Evolutionary conservation across 2,113 vertebrate genomes (phyloP), one percentile per base, ranked within the genome.

Genomic region (Sceloporus undulatus): DNA sequence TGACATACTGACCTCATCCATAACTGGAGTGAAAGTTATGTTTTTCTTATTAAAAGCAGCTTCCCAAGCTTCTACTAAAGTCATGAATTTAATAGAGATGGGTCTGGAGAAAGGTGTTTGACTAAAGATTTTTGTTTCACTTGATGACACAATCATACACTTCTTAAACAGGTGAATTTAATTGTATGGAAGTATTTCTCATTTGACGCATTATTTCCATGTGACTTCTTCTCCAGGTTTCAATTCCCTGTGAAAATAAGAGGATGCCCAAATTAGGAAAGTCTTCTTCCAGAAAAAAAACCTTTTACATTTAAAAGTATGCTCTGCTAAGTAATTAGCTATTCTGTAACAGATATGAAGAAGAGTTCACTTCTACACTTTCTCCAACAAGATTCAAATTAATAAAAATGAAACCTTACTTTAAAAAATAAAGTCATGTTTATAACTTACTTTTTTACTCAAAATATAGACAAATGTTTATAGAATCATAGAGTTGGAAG

Each of bases 191-290:
- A 90, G 42, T 18, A 86, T 91, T 84, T 83, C 81, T 68, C 59
- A 71, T 84, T 88, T 94, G 62, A 23, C 19, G 90, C 76, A 96
- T 97, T 97, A 99, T 94, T 96, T 98, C 99, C 98, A 99, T n/a
- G 98, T 98, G 59, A 93, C 94, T 93, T 98, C 97, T 96, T 99
- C 98, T 71, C 95, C 97, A 84, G 98, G 97, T 91, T 97, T 99
- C 95, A 99, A 91, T 85, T 98, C 98, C 93, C 99, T 99, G 91
- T 54, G 38, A 16, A 91, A 59, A 85, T 89, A 87, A 52, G 6
- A 48, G 75, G 5, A 82, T 6, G 52, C 6, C 16, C 68, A 83
- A 86, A 19, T 79, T 65, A 91, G 66, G 87, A 90, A 87, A 85
- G 8, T 75, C 19, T 66, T 87, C 38, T 75, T 73, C 5, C 40